Percentiles rank a stretch among this genome's conserved stretches.
phyloP scores from a whole-genome alignment of 2,888 invertebrate species.

The Yponomeuta sedellus region DNA sequence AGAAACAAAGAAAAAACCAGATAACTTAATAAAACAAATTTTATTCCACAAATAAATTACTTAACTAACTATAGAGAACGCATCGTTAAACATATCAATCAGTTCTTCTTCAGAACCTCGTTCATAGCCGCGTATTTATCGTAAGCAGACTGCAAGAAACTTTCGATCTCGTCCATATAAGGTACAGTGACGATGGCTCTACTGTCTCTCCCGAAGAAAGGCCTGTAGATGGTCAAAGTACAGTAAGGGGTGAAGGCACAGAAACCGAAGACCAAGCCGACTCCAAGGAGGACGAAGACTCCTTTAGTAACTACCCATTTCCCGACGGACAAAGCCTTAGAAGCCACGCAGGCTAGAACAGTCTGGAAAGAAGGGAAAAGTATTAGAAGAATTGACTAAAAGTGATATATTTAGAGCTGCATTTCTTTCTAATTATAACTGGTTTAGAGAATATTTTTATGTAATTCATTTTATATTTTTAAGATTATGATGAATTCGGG shows the following conservation, averaged over 20 bases:
- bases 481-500: too few relatives aligned
- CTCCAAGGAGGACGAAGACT: constrained; percentile 50
- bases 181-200: constrained; percentile 52
- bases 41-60: constrained; percentile 7
- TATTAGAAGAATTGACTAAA: background rate
- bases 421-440: too few relatives aligned
- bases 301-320: constrained; percentile 48
- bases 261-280: constrained; percentile 64
- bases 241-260: constrained; percentile 76
- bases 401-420: too few relatives aligned
- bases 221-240: constrained; percentile 60
- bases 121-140: constrained; percentile 45
- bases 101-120: constrained; percentile 16
- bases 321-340: constrained; percentile 33
- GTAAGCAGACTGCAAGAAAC: constrained; percentile 60
- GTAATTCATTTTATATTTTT: too few relatives aligned
- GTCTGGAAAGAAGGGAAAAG: constrained; percentile 27
- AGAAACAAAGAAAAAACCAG: too few relatives aligned
- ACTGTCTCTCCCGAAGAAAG: constrained; percentile 43
- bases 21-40: background rate
- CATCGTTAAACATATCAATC: background rate
- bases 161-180: constrained; percentile 29
- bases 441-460: too few relatives aligned
- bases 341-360: constrained; percentile 27
- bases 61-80: background rate